Evolutionary conservation across 2,113 vertebrate genomes (phyloP).

Genomic region (Macaca mulatta): DNA sequence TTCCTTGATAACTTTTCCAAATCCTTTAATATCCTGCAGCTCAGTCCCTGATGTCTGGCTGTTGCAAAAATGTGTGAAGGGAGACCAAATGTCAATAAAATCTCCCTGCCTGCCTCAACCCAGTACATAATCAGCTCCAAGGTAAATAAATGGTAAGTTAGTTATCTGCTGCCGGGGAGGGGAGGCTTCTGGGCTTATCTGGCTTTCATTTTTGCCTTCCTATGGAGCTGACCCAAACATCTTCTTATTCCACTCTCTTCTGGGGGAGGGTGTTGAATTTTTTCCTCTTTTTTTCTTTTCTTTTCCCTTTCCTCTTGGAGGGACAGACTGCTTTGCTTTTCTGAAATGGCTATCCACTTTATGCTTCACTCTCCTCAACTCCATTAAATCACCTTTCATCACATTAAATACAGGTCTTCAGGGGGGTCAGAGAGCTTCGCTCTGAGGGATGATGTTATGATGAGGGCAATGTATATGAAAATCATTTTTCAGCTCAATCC

Average conservation of each 20-base stretch:
- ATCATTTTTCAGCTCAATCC: slow-evolving; percentile 72
- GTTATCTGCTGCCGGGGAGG: slow-evolving; percentile 48
- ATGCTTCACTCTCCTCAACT: slow-evolving; percentile 63
- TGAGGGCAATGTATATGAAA: slow-evolving; percentile 71
- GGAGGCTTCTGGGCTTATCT: slow-evolving; percentile 33
- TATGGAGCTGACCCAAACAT: neutral
- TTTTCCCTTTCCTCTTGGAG: slow-evolving; percentile 30
- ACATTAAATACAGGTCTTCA: slow-evolving; percentile 75
- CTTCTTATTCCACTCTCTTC: slow-evolving; percentile 44
- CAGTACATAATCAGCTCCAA: slow-evolving; percentile 76
- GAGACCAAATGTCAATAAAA: slow-evolving; percentile 84
- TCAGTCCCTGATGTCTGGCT: slow-evolving; percentile 72
- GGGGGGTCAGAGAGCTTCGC: slow-evolving; percentile 68
- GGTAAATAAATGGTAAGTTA: slow-evolving; percentile 73
- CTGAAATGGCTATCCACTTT: slow-evolving; percentile 58
- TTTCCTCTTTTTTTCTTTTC: neutral
- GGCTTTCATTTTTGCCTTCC: slow-evolving; percentile 48
- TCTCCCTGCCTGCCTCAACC: slow-evolving; percentile 68
- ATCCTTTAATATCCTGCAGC: slow-evolving; percentile 82
- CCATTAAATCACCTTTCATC: slow-evolving; percentile 79
- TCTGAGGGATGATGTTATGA: slow-evolving; percentile 75
- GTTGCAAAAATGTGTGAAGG: slow-evolving; percentile 79
- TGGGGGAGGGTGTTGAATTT: neutral
- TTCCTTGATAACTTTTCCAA: slow-evolving; percentile 84
- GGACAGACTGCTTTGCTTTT: slow-evolving; percentile 41